A percentile compares a stretch with the other conserved stretches of the same genome.
phyloP scores from a whole-genome alignment of 2,888 invertebrate species.

The Caenorhabditis sp. region DNA sequence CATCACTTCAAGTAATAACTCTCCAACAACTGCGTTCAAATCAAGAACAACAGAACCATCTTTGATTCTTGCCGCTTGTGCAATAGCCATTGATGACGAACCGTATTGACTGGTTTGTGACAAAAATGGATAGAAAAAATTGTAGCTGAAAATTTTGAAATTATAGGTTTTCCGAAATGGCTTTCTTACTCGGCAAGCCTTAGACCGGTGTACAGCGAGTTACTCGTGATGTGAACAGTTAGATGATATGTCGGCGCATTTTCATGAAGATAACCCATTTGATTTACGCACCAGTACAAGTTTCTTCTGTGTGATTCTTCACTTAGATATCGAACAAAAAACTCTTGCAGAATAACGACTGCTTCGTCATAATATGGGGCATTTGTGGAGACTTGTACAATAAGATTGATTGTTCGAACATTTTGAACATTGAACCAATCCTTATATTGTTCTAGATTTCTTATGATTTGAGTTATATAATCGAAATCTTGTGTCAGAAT shows the following conservation, averaged over 20 bases:
- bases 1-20: neutral
- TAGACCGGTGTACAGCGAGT: neutral
- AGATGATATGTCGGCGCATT: neutral
- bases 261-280: neutral
- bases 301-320: neutral
- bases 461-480: neutral
- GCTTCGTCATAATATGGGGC: neutral
- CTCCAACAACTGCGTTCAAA: neutral
- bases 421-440: neutral
- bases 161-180: neutral
- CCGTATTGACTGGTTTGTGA: neutral
- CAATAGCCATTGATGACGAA: neutral
- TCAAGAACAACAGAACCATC: neutral
- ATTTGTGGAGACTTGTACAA: neutral
- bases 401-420: neutral
- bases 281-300: neutral
- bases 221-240: neutral
- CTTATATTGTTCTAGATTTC: neutral
- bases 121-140: neutral
- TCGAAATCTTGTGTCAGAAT: neutral
- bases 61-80: neutral
- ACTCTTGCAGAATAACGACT: neutral
- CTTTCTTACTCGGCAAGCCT: neutral
- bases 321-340: neutral
- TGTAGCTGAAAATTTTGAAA: neutral